Evolutionary conservation across 2,113 vertebrate species (phyloP).

Genomic region (Sciurus niger): DNA sequence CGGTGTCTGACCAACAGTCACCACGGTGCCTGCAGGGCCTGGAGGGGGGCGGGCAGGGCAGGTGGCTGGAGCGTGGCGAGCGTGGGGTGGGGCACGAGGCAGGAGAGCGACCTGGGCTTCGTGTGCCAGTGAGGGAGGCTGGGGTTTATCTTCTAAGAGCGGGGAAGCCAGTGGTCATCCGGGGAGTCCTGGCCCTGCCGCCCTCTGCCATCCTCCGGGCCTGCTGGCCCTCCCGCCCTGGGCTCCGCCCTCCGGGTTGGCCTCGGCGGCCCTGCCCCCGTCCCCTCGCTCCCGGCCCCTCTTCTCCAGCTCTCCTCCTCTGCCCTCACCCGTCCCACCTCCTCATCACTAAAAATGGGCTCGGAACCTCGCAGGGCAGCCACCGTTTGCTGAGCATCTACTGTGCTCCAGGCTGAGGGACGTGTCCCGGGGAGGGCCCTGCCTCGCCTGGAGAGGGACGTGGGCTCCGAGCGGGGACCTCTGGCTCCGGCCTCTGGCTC

Average conservation of each 20-base stretch:
- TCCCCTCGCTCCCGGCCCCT: not conserved
- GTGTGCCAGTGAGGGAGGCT: not conserved
- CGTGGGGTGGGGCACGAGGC: too few relatives aligned
- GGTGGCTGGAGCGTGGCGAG: not conserved
- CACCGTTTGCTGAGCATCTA: not conserved
- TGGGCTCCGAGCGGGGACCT: not conserved
- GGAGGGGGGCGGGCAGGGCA: not conserved
- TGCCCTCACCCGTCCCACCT: not conserved
- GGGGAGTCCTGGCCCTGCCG: not conserved
- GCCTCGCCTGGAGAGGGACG: not conserved
- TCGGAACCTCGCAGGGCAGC: not conserved
- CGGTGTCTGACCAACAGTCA: not conserved
- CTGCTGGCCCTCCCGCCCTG: not conserved
- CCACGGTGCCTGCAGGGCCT: not conserved
- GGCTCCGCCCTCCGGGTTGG: not conserved
- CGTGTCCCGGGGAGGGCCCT: fast-evolving
- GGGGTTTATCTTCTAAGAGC: not conserved
- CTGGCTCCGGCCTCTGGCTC: not conserved
- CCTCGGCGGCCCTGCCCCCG: too few relatives aligned
- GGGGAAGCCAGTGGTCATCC: not conserved
- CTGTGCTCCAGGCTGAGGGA: not conserved
- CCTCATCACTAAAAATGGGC: not conserved
- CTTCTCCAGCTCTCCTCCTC: not conserved
- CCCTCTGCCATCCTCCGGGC: not conserved
- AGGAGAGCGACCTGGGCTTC: not conserved